Base-by-base conservation (phyloP, 2,888 invertebrate genomes). In the Alentia gelatinosa region DNA sequence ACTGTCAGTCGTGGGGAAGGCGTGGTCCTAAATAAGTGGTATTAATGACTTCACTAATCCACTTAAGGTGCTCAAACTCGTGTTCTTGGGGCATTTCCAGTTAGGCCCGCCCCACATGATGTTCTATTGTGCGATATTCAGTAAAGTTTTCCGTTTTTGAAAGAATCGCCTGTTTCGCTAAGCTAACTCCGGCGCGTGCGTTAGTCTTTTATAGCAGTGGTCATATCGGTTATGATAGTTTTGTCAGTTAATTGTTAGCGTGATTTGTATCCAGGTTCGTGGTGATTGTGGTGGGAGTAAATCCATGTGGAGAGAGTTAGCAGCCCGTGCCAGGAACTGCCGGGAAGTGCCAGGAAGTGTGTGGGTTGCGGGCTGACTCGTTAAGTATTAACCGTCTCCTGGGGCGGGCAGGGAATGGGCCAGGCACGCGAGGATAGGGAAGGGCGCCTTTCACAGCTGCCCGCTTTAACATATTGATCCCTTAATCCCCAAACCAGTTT, bases 61-160 rank as follows among this genome's bases (percentile, higher is more conserved):
- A 79, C 79, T 79, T 79, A 79, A 79, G 79, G 79, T 35, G 79
- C 23, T 19, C 79, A 79, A 39, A 39, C 79, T 23, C 5, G 79
- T 79, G 39, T 35, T 37, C 37, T 39, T 35, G 35, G 79, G 79
- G 26, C 68, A 56, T 56, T 56, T 56, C 68, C 68, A 30, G 68
- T 1, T 30, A 68, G 63, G 7, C 47, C 47, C 7, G 9, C 47
- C 56, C 19, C n/a, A 9, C 56, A n/a, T n/a, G n/a, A n/a, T n/a
- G n/a, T n/a, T n/a, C n/a, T n/a, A n/a, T n/a, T n/a, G n/a, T n/a
- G n/a, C n/a, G n/a, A n/a, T n/a, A n/a, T n/a, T n/a, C n/a, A n/a
- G n/a, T n/a, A n/a, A n/a, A n/a, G n/a, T n/a, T n/a, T n/a, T n/a
- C n/a, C n/a, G n/a, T n/a, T n/a, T n/a, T n/a, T n/a, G n/a, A n/a